Base-by-base conservation (phyloP, 2,113 vertebrate species). In the Blennius ocellaris region DNA sequence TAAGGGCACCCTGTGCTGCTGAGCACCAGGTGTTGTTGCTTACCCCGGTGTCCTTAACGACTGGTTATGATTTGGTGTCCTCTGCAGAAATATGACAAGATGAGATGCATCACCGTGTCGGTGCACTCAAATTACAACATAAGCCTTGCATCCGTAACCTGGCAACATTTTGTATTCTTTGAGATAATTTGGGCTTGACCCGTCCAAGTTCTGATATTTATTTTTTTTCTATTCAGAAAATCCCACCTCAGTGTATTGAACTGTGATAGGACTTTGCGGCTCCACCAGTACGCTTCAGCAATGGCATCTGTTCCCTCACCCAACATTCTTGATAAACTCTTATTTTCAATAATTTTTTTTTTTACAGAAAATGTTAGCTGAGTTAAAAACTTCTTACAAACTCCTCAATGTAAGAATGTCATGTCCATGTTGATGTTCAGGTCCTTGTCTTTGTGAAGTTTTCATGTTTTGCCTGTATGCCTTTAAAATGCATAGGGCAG, bases 1-100 rank as follows among this genome's bases (percentile, higher is more conserved):
- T 57, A 41, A 54, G 43, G 73, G 64, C 59, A 40, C 51, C 51
- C 39, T 45, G 53, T 43, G 52, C 60, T 59, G 60, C 78, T 67
- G 48, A 68, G 50, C 59, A 54, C 59, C 21, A 43, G 14, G 54
- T 70, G 60, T 3, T 72, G 36, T 59, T 55, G 41, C 48, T 61
- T 12, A 43, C 47, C 69, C 50, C 8, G 5, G 1, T 41, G 37
- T 53, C 51, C 48, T 68, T 54, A 38, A 44, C 36, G 14, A 11
- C 11, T 14, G 17, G 47, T 43, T 61, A 57, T 30, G 37, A 21
- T 48, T 41, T 15, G 36, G n/a, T 53, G 58, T 66, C 15, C n/a
- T 48, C 39, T 62, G 37, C n/a, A 11, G 44, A 14, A 6, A 30
- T 30, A 30, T 30, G 21, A 30, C 21, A 30, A 30, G 21, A 30